phyloP scores from a whole-genome alignment of 1,140 invertebrate genomes.

The Armadillidium nasatum region DNA sequence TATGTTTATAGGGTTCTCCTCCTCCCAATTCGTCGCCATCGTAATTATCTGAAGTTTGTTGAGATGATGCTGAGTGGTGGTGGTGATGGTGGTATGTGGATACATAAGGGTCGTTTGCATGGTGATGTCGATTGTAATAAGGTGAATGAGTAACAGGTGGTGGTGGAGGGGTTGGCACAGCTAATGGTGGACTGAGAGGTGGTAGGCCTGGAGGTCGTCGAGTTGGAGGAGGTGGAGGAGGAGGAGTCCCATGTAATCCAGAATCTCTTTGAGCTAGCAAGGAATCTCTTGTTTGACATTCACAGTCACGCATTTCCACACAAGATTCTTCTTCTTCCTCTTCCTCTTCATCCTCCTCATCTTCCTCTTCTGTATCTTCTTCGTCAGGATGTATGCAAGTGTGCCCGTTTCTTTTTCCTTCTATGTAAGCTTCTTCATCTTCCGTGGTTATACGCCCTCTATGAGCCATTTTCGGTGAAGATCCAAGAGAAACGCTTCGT shows the following conservation, averaged over 20 bases:
- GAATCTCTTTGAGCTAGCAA: slow-evolving; percentile 57
- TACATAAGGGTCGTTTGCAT: slow-evolving; percentile 29
- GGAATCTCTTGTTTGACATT: slow-evolving; percentile 72
- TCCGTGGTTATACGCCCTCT: slow-evolving; percentile 26
- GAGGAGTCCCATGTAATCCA: slow-evolving; percentile 32
- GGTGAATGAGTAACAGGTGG: slow-evolving; percentile 46
- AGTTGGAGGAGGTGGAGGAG: slow-evolving; percentile 42
- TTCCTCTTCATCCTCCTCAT: slow-evolving; percentile 43
- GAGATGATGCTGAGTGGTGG: slow-evolving; percentile 29
- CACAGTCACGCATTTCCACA: slow-evolving; percentile 67
- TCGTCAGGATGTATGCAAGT: slow-evolving; percentile 48
- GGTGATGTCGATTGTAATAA: slow-evolving; percentile 28
- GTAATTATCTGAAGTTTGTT: background rate
- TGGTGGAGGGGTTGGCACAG: slow-evolving; percentile 42
- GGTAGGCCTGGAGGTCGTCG: slow-evolving; percentile 40
- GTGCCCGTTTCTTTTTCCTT: slow-evolving; percentile 52
- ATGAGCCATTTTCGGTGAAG: slow-evolving; percentile 29
- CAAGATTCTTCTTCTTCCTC: slow-evolving; percentile 45
- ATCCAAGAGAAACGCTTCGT: slow-evolving; percentile 30
- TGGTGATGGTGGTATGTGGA: slow-evolving; percentile 29
- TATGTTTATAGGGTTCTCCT: slow-evolving; percentile 44
- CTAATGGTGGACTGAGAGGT: slow-evolving; percentile 28
- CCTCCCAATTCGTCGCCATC: slow-evolving; percentile 42
- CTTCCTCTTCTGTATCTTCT: slow-evolving; percentile 44
- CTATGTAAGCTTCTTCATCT: slow-evolving; percentile 52